phyloP scores from a whole-genome alignment of 1,140 invertebrate species.

The Tetranychus urticae region DNA sequence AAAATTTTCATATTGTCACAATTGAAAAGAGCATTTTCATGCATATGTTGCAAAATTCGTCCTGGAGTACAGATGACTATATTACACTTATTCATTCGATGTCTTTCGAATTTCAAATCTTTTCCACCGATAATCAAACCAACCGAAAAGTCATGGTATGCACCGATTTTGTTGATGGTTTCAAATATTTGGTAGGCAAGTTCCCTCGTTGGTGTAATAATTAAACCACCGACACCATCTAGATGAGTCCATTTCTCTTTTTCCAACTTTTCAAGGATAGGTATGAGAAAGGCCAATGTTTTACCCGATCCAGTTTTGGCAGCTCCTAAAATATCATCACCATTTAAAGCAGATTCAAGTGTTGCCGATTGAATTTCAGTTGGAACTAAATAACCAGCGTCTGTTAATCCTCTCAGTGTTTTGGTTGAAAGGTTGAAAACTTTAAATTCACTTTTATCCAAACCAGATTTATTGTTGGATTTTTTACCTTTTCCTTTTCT shows the following conservation, averaged over 20 bases:
- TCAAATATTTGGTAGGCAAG: slow-evolving; percentile 94
- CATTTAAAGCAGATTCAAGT: slow-evolving; percentile 56
- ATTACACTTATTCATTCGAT: slow-evolving; percentile 62
- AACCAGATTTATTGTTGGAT: not conserved
- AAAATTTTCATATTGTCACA: slow-evolving; percentile 53
- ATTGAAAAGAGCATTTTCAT: slow-evolving; percentile 71
- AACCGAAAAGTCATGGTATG: slow-evolving; percentile 74
- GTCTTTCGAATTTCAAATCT: slow-evolving; percentile 61
- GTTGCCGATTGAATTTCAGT: slow-evolving; percentile 82
- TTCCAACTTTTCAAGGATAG: slow-evolving; percentile 49
- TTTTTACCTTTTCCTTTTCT: not conserved
- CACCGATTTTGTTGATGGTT: slow-evolving; percentile 63
- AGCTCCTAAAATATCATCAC: slow-evolving; percentile 74
- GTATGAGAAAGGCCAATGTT: slow-evolving; percentile 91
- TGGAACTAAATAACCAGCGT: slow-evolving; percentile 42
- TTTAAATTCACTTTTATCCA: not conserved
- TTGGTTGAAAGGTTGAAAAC: slow-evolving; percentile 6
- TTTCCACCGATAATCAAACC: slow-evolving; percentile 70
- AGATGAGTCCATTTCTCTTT: slow-evolving; percentile 57
- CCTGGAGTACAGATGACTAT: slow-evolving; percentile 94
- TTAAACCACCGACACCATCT: slow-evolving; percentile 76
- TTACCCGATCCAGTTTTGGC: slow-evolving; percentile 96
- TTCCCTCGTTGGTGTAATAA: slow-evolving; percentile 92
- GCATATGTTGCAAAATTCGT: slow-evolving; percentile 85
- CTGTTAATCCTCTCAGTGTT: slow-evolving; percentile 30